Conservation (phyloP, 2,113 vertebrate species). For the Urocitellus parryii region DNA sequence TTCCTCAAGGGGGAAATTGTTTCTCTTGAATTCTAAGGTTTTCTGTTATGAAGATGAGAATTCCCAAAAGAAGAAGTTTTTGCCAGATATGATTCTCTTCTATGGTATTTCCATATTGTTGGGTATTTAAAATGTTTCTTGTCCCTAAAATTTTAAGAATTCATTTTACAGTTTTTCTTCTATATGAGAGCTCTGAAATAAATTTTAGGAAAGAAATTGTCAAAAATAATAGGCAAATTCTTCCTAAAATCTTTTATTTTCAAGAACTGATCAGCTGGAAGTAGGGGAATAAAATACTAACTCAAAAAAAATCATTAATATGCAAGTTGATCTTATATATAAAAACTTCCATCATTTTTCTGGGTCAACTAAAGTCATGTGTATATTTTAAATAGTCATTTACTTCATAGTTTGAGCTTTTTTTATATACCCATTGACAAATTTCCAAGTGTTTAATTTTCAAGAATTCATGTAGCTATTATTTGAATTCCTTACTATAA, state of each 20-base stretch:
- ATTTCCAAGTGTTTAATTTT: slow-evolving; percentile 46
- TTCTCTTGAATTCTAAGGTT: background rate
- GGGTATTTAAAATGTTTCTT: background rate
- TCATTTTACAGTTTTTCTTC: slow-evolving; percentile 27
- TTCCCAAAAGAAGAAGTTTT: too few relatives aligned
- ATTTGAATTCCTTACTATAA: background rate
- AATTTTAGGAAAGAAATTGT: background rate
- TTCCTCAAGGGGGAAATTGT: background rate
- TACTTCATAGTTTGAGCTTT: background rate
- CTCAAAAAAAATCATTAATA: background rate
- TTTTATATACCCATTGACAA: slow-evolving; percentile 25
- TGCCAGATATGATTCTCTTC: background rate
- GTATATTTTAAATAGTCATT: too few relatives aligned
- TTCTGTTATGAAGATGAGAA: background rate
- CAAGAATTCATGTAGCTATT: slow-evolving; percentile 16
- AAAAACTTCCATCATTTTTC: slow-evolving; percentile 30
- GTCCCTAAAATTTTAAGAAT: slow-evolving; percentile 14
- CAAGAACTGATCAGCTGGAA: background rate
- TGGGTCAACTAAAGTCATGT: background rate
- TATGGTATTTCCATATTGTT: background rate
- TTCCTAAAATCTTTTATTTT: slow-evolving; percentile 48
- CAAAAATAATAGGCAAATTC: background rate
- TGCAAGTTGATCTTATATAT: background rate
- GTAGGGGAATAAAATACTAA: background rate
- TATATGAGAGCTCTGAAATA: slow-evolving; percentile 1